Percentiles rank a stretch among this genome's conserved stretches.
These are phyloP conservation scores for Spermophilus dauricus DNA, from an alignment of 2,113 vertebrate species.

Conservation along the genomic window DNA sequence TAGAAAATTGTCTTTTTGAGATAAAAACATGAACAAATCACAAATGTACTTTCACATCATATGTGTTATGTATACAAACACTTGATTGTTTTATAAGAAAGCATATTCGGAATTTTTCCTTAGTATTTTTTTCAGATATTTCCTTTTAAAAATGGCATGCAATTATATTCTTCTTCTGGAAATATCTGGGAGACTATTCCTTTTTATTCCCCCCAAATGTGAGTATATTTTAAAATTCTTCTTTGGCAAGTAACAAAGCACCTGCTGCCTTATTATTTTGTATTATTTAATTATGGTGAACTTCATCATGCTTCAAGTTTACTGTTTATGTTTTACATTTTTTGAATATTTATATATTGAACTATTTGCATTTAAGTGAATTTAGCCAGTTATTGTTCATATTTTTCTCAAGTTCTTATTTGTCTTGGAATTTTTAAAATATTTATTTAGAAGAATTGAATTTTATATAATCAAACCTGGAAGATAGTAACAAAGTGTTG, in stretches of 20 bases:
- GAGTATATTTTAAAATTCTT: neutral
- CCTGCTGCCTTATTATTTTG: conserved; percentile 19
- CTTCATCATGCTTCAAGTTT: neutral
- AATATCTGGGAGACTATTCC: neutral
- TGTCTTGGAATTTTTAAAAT: neutral
- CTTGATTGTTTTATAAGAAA: neutral
- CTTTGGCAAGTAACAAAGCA: neutral
- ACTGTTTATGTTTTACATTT: neutral
- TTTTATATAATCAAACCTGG: neutral
- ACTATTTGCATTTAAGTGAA: neutral
- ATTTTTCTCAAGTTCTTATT: conserved; percentile 20
- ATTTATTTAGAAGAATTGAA: neutral
- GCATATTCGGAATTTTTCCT: neutral
- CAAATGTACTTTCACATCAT: neutral
- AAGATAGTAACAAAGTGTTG: neutral
- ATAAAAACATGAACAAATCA: neutral
- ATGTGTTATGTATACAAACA: neutral
- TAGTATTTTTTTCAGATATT: conserved; percentile 33
- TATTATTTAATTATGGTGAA: neutral
- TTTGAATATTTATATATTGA: neutral
- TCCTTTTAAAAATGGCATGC: neutral
- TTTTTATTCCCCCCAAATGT: neutral
- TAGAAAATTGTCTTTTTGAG: neutral
- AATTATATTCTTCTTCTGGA: neutral
- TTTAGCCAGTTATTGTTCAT: neutral